Conservation (phyloP, 2,888 invertebrate genomes). For the Folsomia manolachei region DNA sequence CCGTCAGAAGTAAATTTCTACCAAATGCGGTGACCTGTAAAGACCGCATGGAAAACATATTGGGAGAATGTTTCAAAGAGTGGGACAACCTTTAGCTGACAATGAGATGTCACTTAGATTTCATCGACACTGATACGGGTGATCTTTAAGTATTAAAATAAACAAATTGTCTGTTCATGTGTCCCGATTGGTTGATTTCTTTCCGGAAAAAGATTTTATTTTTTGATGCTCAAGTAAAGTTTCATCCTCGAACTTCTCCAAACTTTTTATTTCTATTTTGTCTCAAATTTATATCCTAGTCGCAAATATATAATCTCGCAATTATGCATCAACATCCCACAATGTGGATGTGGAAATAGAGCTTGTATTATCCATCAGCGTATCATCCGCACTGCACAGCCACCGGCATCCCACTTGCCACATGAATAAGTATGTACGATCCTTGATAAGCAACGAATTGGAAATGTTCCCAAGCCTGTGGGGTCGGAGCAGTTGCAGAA, state of each 20-base stretch:
- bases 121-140: too few species aligned
- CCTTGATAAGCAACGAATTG: conserved; percentile 36
- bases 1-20: neutral
- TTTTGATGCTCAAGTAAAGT: too few species aligned
- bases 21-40: neutral
- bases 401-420: conserved; percentile 33
- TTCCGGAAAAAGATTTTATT: too few species aligned
- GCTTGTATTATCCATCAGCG: conserved; percentile 36
- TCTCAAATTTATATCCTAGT: too few species aligned
- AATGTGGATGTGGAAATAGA: conserved; percentile 24
- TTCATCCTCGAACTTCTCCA: too few species aligned
- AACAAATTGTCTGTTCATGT: too few species aligned
- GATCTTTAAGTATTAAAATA: too few species aligned
- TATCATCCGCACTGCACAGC: conserved; percentile 36
- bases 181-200: too few species aligned
- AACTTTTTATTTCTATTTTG: too few species aligned
- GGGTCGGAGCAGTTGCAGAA: conserved; percentile 22
- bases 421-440: conserved; percentile 31
- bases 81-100: too few species aligned
- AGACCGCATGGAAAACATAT: neutral
- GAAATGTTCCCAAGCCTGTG: conserved; percentile 43
- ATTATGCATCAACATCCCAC: conserved; percentile 18
- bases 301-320: too few species aligned
- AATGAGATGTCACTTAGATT: too few species aligned
- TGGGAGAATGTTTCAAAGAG: neutral